phyloP scores from a whole-genome alignment of 1,140 invertebrate species.

The Lasaia peninsularis region DNA sequence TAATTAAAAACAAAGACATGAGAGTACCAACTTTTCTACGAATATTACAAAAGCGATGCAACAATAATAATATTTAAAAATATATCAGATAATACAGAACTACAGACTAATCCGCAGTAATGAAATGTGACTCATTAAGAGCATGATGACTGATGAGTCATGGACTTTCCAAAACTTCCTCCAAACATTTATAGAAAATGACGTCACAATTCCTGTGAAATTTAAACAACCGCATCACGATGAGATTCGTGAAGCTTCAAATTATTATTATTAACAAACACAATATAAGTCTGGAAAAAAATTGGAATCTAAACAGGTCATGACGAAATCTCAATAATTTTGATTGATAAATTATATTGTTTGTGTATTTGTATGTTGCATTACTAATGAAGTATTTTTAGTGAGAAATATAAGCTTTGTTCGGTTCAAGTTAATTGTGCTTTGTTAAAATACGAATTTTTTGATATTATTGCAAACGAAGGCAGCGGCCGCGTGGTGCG shows the following conservation, averaged over 20 bases:
- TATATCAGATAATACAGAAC: no score
- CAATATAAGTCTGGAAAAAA: no score
- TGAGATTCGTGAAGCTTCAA: neutral
- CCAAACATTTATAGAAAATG: conserved; percentile 4
- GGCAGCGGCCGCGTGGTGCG: conserved; percentile 20
- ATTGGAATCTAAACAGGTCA: neutral
- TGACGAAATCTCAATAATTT: neutral
- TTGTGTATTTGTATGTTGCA: neutral
- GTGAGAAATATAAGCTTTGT: conserved; percentile 11
- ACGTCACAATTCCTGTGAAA: neutral
- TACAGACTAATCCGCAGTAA: no score
- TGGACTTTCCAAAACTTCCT: conserved; percentile 1
- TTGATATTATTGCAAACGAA: conserved; percentile 1
- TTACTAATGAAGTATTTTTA: neutral
- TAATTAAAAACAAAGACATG: no score
- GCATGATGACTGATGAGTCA: neutral
- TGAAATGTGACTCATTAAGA: neutral
- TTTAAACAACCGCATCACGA: neutral
- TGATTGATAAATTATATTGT: neutral
- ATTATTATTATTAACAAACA: neutral
- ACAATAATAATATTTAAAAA: no score
- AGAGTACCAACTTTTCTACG: no score
- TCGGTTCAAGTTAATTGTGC: neutral
- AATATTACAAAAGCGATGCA: no score
- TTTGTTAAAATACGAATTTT: neutral